Percentiles rank a stretch among this genome's conserved stretches.
These are phyloP conservation scores for Zaprionus gabonicus DNA, from an alignment of 1,140 invertebrate genomes.

Conservation along the genomic window DNA sequence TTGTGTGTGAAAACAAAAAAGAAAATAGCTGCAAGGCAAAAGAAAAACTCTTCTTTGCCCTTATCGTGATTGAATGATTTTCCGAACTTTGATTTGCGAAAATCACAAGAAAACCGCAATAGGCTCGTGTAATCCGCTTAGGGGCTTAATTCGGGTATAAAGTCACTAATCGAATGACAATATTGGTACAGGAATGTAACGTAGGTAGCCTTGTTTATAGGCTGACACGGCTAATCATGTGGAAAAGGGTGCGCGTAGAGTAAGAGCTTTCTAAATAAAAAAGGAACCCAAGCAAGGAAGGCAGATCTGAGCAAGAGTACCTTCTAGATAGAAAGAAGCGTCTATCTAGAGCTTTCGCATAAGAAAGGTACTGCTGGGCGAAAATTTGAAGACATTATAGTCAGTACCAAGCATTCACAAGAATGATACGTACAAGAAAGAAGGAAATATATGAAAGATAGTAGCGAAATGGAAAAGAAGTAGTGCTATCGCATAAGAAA, in stretches of 20 bases:
- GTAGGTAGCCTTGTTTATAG: slow-evolving; percentile 34
- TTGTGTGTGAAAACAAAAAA: slow-evolving; percentile 28
- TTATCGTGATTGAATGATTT: slow-evolving; percentile 44
- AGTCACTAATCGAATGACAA: slow-evolving; percentile 34
- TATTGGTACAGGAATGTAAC: slow-evolving; percentile 31
- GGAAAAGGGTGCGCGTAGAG: slow-evolving; percentile 29
- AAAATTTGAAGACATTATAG: not conserved
- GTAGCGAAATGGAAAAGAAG: too few species aligned
- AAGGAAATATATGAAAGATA: too few species aligned
- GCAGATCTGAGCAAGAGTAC: not conserved
- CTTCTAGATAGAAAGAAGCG: not conserved
- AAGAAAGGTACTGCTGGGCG: not conserved
- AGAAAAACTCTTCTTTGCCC: slow-evolving; percentile 18
- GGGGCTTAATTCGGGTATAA: slow-evolving; percentile 23
- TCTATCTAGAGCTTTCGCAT: slow-evolving; percentile 6
- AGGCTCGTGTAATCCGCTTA: slow-evolving; percentile 43
- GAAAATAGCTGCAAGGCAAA: slow-evolving; percentile 20
- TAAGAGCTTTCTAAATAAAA: not conserved
- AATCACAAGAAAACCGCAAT: slow-evolving; percentile 30
- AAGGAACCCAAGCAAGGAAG: not conserved
- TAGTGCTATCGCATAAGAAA: not conserved
- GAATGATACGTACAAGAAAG: not conserved
- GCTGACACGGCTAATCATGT: slow-evolving; percentile 46
- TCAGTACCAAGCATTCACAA: not conserved
- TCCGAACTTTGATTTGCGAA: slow-evolving; percentile 39